Conservation (phyloP, 2,797 vertebrate species). For the Loris lydekkerianus region DNA sequence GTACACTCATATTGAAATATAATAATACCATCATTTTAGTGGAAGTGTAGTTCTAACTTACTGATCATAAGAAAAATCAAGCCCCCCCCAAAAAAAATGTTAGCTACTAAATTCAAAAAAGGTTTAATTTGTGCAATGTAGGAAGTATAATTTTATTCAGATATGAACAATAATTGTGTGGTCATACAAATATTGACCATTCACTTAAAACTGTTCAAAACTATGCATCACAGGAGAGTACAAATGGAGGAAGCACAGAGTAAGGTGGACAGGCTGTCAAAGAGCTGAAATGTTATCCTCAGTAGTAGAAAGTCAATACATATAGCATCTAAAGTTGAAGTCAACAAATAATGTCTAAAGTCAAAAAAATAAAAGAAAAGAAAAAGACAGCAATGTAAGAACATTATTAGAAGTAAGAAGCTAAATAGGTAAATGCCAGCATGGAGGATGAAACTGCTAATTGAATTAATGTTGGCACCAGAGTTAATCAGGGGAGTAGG, state of each 20-base stretch:
- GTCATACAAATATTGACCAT: neutral
- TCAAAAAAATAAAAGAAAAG: neutral
- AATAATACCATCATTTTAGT: neutral
- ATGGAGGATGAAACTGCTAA: neutral
- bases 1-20: neutral
- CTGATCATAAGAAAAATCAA: slow-evolving; percentile 12
- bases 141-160: neutral
- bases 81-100: neutral
- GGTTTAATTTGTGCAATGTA: neutral
- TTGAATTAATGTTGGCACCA: neutral
- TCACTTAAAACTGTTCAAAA: neutral
- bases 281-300: neutral
- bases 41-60: slow-evolving; percentile 11
- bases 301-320: neutral
- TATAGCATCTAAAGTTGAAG: neutral
- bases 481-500: neutral
- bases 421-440: neutral
- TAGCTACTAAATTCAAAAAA: slow-evolving; percentile 24
- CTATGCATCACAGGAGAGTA: neutral
- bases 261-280: neutral
- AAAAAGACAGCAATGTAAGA: neutral
- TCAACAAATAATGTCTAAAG: neutral
- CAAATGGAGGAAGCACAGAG: neutral
- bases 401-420: neutral
- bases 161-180: neutral